Evolutionary conservation across 2,888 invertebrate genomes (phyloP), one percentile per base, ranked within the genome.

Genomic region (Mimas tiliae): DNA sequence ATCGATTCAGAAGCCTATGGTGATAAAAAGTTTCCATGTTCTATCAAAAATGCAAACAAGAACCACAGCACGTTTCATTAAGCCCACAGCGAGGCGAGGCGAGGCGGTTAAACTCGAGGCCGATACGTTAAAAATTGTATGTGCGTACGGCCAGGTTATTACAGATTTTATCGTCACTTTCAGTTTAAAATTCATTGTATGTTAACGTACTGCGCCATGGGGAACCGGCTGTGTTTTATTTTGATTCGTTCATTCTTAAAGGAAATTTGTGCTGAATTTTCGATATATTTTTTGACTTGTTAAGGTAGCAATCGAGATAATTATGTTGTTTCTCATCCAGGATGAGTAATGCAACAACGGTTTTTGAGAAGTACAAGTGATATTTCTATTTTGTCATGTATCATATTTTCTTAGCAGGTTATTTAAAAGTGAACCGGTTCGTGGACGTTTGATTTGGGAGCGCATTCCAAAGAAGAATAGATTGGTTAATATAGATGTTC

Each of bases 121-220:
- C 21, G 52, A 21, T 33, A 34, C 14, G 48, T 48, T 53, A 55
- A 55, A 53, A 55, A 38, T 38, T 55, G n/a, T 34, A 55, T 52
- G 27, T 55, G 33, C 33, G 34, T 16, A 55, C 11, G 38, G 38
- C 8, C 55, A 11, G 48, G n/a, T n/a, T 33, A n/a, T 53, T 38
- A 38, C 34, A 55, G 55, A 55, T 55, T 16, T 16, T 38, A 55
- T 55, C 55, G 16, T 38, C 55, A 34, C 55, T 16, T 55, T 16
- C 53, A 55, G 55, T 55, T 55, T 38, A 55, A 55, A 55, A 55
- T 55, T 55, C 55, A 55, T 55, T 38, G 55, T 38, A 38, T 55
- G 38, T 52, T 19, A 55, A 53, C 33, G 16, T 34, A 55, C 9
- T 9, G 9, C 34, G 38, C 55, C 55, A 38, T 55, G 34, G 55